phyloP scores from a whole-genome alignment of 2,113 vertebrate species.

The Osmerus mordax region DNA sequence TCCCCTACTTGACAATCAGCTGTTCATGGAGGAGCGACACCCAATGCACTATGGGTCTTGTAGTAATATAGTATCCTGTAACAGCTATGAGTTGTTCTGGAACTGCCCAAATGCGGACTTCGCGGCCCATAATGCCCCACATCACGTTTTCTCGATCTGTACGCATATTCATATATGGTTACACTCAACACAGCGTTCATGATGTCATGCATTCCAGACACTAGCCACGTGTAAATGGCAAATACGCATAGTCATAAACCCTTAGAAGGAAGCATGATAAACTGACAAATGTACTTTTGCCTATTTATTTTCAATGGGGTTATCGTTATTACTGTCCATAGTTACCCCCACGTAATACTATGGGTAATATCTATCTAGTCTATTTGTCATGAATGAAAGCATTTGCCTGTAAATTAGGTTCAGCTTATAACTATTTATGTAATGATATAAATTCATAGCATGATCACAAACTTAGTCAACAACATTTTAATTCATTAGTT shows the following conservation, averaged over 20 bases:
- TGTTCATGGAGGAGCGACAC: slow-evolving; percentile 22
- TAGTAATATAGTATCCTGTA: slow-evolving; percentile 19
- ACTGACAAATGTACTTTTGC: too few species aligned
- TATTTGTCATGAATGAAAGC: too few species aligned
- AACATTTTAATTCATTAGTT: slow-evolving; percentile 78
- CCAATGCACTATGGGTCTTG: slow-evolving; percentile 56
- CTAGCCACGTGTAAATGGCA: background rate
- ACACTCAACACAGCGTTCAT: slow-evolving; percentile 3
- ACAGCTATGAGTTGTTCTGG: rapidly evolving
- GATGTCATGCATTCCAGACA: background rate
- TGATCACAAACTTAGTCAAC: slow-evolving; percentile 62
- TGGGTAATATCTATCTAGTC: too few species aligned
- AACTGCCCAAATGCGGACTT: slow-evolving; percentile 15
- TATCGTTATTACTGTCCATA: too few species aligned
- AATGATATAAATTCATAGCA: background rate
- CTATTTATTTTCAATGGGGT: too few species aligned
- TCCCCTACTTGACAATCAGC: slow-evolving; percentile 64
- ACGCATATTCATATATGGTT: slow-evolving; percentile 16
- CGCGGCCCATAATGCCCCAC: slow-evolving; percentile 54
- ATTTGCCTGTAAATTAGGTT: too few species aligned
- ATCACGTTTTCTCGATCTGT: background rate
- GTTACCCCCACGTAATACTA: too few species aligned
- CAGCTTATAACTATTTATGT: too few species aligned
- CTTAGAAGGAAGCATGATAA: too few species aligned
- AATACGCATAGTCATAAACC: too few species aligned